These are phyloP conservation scores for Hylyphantes graminicola DNA, from an alignment of 1,140 invertebrate species.

Conservation along the genomic window DNA sequence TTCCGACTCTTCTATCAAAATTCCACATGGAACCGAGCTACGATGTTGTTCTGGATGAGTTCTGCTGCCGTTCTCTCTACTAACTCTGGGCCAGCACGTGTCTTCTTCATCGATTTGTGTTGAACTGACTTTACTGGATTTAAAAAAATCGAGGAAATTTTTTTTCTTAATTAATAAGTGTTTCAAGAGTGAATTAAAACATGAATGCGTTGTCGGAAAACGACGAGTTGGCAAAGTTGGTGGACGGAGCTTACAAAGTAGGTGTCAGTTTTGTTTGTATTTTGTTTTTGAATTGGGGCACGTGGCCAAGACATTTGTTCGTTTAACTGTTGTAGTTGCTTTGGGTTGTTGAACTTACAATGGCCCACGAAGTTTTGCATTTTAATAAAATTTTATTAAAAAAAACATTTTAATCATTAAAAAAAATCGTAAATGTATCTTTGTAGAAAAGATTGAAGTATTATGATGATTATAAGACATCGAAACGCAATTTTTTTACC, in stretches of 20 bases:
- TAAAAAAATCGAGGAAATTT: background rate
- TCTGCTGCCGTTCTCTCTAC: background rate
- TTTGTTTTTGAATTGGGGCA: background rate
- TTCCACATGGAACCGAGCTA: conserved; percentile 17
- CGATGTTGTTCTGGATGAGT: conserved; percentile 13
- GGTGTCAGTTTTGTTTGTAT: conserved; percentile 17
- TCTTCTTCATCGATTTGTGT: background rate
- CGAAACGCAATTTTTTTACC: too few relatives aligned
- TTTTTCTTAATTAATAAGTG: background rate
- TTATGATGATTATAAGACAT: too few relatives aligned
- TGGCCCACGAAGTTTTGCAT: too few relatives aligned
- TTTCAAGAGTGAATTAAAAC: conserved; percentile 10
- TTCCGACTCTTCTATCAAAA: background rate
- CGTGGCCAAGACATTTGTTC: too few relatives aligned
- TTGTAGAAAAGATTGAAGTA: too few relatives aligned
- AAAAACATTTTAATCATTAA: too few relatives aligned
- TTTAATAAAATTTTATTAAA: too few relatives aligned
- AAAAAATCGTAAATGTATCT: too few relatives aligned
- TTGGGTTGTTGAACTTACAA: too few relatives aligned
- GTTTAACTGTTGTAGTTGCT: too few relatives aligned
- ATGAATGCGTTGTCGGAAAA: conserved; percentile 52
- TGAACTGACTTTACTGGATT: background rate
- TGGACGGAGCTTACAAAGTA: conserved; percentile 59
- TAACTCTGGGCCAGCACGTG: conserved; percentile 1
- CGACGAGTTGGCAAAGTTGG: conserved; percentile 55